A percentile compares a stretch with the other conserved stretches of the same genome.
Evolutionary conservation across 2,113 vertebrate genomes (phyloP).

Genomic region (Passer montanus): DNA sequence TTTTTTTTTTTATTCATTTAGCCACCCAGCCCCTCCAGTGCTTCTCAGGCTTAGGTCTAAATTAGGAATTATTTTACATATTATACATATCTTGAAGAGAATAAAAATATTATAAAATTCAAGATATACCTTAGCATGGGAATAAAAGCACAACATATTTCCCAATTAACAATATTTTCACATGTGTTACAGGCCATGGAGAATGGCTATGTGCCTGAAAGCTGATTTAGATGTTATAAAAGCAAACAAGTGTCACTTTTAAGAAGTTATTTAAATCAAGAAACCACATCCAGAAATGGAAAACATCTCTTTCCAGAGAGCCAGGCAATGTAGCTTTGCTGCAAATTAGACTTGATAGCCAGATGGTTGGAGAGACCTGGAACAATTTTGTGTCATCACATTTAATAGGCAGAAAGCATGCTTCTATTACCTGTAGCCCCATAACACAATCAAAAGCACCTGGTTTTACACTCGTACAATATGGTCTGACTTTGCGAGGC

Average conservation of each 20-base stretch:
- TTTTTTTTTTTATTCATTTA: background rate
- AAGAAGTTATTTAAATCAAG: background rate
- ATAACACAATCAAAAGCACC: background rate
- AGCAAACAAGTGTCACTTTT: background rate
- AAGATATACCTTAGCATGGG: background rate
- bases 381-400: background rate
- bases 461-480: background rate
- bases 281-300: background rate
- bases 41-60: background rate
- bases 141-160: background rate
- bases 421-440: background rate
- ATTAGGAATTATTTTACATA: background rate
- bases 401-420: background rate
- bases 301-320: background rate
- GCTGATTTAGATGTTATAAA: background rate
- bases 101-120: background rate
- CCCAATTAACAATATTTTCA: background rate
- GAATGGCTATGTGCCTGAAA: background rate
- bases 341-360: background rate
- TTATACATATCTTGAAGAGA: background rate
- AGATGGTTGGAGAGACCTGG: background rate
- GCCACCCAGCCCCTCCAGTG: background rate
- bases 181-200: background rate
- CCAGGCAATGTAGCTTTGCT: background rate
- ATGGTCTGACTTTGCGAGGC: background rate